Conservation (phyloP, 2,113 vertebrate species). For the Chitala chitala region DNA sequence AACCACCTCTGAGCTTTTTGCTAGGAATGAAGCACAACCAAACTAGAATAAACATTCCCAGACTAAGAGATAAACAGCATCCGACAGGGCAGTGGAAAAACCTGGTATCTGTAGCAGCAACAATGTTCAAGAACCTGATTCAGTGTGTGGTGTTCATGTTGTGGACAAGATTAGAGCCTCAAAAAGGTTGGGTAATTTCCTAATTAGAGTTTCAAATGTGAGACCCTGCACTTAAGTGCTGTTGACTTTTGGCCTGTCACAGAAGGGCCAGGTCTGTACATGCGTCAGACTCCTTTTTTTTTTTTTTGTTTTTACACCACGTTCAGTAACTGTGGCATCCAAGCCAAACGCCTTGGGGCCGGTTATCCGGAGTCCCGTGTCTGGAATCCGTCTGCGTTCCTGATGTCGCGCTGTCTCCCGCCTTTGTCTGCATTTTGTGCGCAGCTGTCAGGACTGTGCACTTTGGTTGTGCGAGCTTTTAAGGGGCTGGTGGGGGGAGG, state of each 20-base stretch:
- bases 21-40: neutral
- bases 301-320: too few species aligned
- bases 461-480: neutral
- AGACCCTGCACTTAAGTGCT: neutral
- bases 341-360: too few species aligned
- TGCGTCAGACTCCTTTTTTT: too few species aligned
- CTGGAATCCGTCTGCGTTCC: neutral
- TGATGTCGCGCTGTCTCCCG: too few species aligned
- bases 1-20: neutral
- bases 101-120: too few species aligned
- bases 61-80: constrained; percentile 2
- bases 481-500: neutral
- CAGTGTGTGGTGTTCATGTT: too few species aligned
- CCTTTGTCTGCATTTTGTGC: neutral
- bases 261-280: neutral
- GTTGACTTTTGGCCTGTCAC: neutral
- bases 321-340: too few species aligned
- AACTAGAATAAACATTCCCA: constrained; percentile 4
- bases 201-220: neutral
- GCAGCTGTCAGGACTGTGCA: constrained; percentile 13
- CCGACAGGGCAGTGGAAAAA: neutral
- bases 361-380: neutral
- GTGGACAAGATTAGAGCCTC: too few species aligned
- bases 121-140: too few species aligned
- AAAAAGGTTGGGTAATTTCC: too few species aligned